Base-by-base conservation (phyloP, 2,797 vertebrate species). In the Spea hammondii region DNA sequence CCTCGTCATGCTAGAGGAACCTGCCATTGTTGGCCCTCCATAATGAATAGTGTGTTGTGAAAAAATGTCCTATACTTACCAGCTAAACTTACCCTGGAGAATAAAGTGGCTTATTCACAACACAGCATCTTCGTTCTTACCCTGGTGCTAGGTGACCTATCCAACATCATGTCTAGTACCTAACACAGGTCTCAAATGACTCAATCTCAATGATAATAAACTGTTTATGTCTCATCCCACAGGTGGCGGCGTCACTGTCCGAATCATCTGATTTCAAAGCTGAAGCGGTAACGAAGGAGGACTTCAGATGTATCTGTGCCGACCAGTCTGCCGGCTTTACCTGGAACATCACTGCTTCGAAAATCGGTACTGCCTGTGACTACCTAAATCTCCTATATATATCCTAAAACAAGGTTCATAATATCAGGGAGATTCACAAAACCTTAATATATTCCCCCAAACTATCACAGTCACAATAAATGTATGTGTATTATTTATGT, bases 331-430 rank as follows among this genome's bases (percentile, higher is more conserved):
- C 83, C 74, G 93, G 87, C 45, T 93, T 95, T 87, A 87, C 85
- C 4, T 96, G 94, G 94, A 92, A 85, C 1, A 71, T 96, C 48
- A 92, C 90, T 49, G 90, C 94, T 13, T 85, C 85, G 0, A 62
- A 80, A 4, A 82, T 94, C 8, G 94, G 95, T 95, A 79, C 2
- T 32, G 6, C 9, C n/a, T n/a, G 51, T 53, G 51, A 7, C 10
- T 53, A 1, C 51, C 32, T 32, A 32, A 32, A 32, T 32, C 32
- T 32, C 32, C 32, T 32, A 32, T 32, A 32, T 32, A 3, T 32
- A 1, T 3, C 32, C 32, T 32, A 32, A 32, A 32, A 32, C 32
- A 32, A 10, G 55, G 5, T 57, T 57, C 55, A 11, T 4, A 62
- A 32, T 62, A 9, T 17, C 6, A 4, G 14, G 59, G 59, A 62